A percentile compares a stretch with the other conserved stretches of the same genome.
Conservation (phyloP, 2,113 vertebrate species). For the Ctenomys sociabilis region DNA sequence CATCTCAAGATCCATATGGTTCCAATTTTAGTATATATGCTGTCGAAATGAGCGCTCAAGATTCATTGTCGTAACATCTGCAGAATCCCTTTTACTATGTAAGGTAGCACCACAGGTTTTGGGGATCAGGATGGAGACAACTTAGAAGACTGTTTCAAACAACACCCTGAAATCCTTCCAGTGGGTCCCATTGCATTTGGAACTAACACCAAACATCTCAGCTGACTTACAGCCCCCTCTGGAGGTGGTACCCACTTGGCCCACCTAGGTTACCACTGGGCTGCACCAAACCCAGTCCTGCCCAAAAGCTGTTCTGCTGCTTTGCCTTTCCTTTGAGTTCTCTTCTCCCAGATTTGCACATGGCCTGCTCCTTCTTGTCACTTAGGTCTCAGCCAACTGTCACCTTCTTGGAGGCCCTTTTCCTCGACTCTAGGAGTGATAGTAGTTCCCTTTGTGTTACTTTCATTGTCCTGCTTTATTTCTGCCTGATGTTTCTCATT, state of each 20-base stretch:
- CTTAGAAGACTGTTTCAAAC: background rate
- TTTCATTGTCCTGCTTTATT: background rate
- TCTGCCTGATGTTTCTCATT: background rate
- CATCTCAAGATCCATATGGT: background rate
- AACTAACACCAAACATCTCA: background rate
- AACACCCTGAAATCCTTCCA: background rate
- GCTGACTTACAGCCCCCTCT: background rate
- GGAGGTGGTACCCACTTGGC: background rate
- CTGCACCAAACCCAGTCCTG: background rate
- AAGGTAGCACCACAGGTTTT: background rate
- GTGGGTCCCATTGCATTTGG: background rate
- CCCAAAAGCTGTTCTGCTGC: background rate
- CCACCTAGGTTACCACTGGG: background rate
- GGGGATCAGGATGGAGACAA: background rate
- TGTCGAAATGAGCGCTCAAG: background rate
- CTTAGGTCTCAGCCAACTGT: background rate
- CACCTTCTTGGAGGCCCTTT: background rate
- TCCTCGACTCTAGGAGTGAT: background rate
- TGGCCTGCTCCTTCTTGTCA: background rate
- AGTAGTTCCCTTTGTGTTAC: background rate
- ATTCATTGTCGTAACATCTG: background rate
- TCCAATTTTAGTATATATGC: background rate
- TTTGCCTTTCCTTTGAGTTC: background rate
- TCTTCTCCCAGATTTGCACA: background rate
- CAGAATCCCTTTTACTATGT: background rate